Conservation (phyloP, 2,113 vertebrate species). For the Sander vitreus region DNA sequence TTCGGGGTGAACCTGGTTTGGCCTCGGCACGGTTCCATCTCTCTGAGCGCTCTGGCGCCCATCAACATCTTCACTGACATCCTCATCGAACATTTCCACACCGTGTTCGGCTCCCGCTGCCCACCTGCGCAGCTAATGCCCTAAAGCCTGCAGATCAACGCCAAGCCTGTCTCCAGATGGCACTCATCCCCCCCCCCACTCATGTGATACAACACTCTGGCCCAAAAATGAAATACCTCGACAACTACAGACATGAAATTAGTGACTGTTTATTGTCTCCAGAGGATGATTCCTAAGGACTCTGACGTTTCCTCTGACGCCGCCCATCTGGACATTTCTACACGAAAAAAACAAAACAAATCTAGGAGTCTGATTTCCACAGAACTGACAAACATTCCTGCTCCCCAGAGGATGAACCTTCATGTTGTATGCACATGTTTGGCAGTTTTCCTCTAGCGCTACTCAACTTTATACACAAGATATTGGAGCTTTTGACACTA, state of each 20-base stretch:
- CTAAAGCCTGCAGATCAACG: no score
- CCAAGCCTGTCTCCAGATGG: not conserved
- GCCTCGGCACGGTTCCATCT: conserved; percentile 80
- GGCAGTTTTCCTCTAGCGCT: no score
- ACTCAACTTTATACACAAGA: no score
- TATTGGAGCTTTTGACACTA: no score
- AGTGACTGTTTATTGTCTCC: not conserved
- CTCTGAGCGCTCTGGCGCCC: conserved; percentile 83
- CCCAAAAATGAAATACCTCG: no score
- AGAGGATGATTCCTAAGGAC: not conserved
- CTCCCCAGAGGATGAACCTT: not conserved
- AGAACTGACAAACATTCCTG: not conserved
- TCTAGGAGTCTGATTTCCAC: not conserved
- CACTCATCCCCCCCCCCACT: not conserved
- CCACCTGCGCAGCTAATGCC: conserved; percentile 57
- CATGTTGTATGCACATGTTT: not conserved
- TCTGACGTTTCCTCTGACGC: not conserved
- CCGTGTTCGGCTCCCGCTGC: conserved; percentile 79
- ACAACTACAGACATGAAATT: no score
- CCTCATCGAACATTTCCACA: conserved; percentile 86
- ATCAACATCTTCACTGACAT: conserved; percentile 91
- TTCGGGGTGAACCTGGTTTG: conserved; percentile 90
- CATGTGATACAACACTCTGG: no score
- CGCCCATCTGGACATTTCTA: not conserved
- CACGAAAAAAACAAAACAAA: not conserved